phyloP scores from a whole-genome alignment of 2,113 vertebrate species.

The Heterochromis multidens region DNA sequence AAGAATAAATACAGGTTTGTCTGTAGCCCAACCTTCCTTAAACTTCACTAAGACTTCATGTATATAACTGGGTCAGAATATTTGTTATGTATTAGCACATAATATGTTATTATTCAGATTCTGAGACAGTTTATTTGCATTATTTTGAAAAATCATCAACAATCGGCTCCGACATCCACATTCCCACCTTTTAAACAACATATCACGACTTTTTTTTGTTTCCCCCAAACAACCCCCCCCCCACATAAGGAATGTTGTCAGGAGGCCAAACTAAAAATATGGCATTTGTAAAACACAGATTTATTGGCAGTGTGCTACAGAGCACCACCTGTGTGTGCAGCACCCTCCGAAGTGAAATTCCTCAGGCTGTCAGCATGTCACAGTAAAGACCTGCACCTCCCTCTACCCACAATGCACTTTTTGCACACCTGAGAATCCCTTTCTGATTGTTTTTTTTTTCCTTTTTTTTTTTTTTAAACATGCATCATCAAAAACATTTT shows the following conservation, averaged over 20 bases:
- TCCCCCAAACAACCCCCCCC: background rate
- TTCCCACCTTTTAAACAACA: background rate
- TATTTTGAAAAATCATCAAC: background rate
- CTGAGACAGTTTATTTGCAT: background rate
- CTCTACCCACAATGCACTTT: constrained; percentile 3
- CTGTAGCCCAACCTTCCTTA: background rate
- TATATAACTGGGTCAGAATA: background rate
- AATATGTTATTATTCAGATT: background rate
- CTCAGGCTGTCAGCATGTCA: constrained; percentile 5
- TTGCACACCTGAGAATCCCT: constrained; percentile 12
- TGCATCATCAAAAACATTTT: background rate
- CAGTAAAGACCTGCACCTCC: background rate
- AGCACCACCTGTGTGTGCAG: constrained; percentile 32
- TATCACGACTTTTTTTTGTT: background rate
- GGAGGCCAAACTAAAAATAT: constrained; percentile 51
- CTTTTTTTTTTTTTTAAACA: background rate
- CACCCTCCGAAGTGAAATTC: constrained; percentile 15
- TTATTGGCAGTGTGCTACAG: constrained; percentile 49
- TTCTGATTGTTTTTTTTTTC: background rate
- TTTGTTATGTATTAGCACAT: constrained; percentile 14
- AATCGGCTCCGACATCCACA: background rate
- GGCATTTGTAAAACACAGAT: constrained; percentile 27
- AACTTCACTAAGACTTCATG: background rate
- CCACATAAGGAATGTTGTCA: constrained; percentile 40
- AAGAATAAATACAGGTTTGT: constrained; percentile 52